These are phyloP conservation scores for Girardia tigrina DNA, from an alignment of 2,888 invertebrate species.

Conservation along the genomic window DNA sequence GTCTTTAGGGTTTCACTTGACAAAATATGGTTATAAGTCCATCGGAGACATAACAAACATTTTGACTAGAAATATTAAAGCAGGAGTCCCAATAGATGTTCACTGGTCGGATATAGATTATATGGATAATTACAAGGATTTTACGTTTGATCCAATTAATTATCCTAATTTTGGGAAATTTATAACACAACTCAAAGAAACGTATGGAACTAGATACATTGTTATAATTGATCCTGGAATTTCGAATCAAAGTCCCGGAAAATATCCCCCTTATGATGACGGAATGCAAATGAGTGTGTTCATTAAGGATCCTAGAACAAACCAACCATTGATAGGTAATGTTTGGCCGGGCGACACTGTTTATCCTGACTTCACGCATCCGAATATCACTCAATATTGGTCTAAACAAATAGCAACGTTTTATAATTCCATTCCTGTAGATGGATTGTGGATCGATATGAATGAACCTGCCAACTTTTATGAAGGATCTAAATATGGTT, in stretches of 20 bases:
- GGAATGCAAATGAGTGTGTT: constrained; percentile 41
- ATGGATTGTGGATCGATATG: constrained; percentile 48
- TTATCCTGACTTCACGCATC: constrained; percentile 44
- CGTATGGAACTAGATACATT: constrained; percentile 35
- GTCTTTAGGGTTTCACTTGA: constrained; percentile 73
- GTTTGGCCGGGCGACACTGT: constrained; percentile 44
- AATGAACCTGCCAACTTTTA: constrained; percentile 49
- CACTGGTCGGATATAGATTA: constrained; percentile 46
- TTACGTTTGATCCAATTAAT: constrained; percentile 41
- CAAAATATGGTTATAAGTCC: constrained; percentile 55
- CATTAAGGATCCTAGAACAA: constrained; percentile 55
- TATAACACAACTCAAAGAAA: constrained; percentile 39
- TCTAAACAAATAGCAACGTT: constrained; percentile 39
- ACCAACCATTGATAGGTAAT: constrained; percentile 39
- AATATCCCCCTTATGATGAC: constrained; percentile 42
- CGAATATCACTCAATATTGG: constrained; percentile 42
- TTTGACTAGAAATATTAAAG: constrained; percentile 40
- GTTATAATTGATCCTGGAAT: constrained; percentile 36
- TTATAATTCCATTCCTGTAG: constrained; percentile 40
- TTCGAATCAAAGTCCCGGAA: neutral
- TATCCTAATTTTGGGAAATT: constrained; percentile 41
- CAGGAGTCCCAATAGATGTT: constrained; percentile 45
- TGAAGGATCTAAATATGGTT: constrained; percentile 43
- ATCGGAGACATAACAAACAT: constrained; percentile 40
- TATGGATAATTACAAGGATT: constrained; percentile 42